Conservation (phyloP, 2,113 vertebrate genomes). For the Pionites leucogaster region DNA sequence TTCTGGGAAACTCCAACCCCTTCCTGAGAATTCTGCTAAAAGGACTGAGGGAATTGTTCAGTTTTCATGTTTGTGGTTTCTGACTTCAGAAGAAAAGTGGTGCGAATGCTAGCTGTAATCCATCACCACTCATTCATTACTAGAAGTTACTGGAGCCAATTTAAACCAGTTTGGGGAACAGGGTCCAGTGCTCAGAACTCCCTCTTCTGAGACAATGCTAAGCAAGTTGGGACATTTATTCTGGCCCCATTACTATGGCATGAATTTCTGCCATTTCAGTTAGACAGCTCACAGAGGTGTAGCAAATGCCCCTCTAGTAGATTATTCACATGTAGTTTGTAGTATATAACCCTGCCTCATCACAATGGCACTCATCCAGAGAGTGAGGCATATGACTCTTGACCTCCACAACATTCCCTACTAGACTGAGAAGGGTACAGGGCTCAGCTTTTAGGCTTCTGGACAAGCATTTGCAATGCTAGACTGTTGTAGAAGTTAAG, state of each 20-base stretch:
- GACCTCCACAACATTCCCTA: neutral
- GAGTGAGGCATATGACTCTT: neutral
- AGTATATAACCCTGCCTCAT: neutral
- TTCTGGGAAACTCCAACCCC: neutral
- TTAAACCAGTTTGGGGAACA: neutral
- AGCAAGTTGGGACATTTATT: neutral
- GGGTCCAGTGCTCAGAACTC: neutral
- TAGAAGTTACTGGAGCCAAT: neutral
- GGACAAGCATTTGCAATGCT: neutral
- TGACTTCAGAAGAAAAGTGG: neutral
- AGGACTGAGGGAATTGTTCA: neutral
- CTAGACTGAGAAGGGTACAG: neutral
- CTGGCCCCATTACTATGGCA: neutral
- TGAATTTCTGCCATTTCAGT: neutral
- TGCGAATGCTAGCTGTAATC: neutral
- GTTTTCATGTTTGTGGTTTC: neutral
- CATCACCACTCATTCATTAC: neutral
- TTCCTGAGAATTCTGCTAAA: neutral
- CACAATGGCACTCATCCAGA: neutral
- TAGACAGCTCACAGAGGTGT: neutral
- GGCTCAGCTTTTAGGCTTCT: neutral
- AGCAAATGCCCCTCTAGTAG: neutral
- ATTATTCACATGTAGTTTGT: neutral
- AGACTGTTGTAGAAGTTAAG: neutral
- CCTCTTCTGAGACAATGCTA: neutral